Conservation (phyloP, 2,888 invertebrate genomes). For the Cryptocephalus moraei region DNA sequence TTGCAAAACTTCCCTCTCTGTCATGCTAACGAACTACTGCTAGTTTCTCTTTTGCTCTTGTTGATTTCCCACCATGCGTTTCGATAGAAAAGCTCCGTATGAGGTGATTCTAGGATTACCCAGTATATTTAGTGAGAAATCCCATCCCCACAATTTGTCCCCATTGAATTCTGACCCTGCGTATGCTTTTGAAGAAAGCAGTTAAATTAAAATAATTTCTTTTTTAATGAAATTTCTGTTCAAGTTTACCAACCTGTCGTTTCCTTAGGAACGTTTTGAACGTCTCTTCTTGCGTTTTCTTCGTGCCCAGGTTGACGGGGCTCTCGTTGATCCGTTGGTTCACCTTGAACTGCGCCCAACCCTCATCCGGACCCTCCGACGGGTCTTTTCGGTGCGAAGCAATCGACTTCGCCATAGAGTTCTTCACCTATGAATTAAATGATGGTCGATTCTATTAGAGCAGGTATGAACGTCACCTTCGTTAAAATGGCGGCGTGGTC, state of each 20-base stretch:
- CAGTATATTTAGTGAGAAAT: no score
- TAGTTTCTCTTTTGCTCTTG: no score
- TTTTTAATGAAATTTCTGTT: no score
- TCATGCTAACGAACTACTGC: no score
- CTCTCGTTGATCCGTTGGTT: conserved; percentile 20
- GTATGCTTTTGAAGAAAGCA: no score
- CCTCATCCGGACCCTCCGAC: conserved; percentile 6
- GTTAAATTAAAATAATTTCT: no score
- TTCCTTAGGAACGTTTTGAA: conserved; percentile 46
- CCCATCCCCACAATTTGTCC: no score
- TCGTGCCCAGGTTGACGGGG: conserved; percentile 22
- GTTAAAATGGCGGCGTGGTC: conserved; percentile 56
- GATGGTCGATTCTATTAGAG: background rate
- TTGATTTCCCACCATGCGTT: no score
- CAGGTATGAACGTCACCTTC: conserved; percentile 18
- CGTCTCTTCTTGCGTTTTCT: conserved; percentile 39
- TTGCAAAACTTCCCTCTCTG: no score
- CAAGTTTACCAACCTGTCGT: conserved; percentile 35
- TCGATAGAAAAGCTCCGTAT: no score
- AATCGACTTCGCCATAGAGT: conserved; percentile 23
- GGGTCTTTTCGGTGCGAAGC: conserved; percentile 19
- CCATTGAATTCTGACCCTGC: no score
- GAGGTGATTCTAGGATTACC: no score
- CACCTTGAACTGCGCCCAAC: conserved; percentile 15
- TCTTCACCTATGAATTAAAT: conserved; percentile 11